Evolutionary conservation across 2,888 invertebrate genomes (phyloP), one percentile per base, ranked within the genome.

Genomic region (Scaptomyza reducta): DNA sequence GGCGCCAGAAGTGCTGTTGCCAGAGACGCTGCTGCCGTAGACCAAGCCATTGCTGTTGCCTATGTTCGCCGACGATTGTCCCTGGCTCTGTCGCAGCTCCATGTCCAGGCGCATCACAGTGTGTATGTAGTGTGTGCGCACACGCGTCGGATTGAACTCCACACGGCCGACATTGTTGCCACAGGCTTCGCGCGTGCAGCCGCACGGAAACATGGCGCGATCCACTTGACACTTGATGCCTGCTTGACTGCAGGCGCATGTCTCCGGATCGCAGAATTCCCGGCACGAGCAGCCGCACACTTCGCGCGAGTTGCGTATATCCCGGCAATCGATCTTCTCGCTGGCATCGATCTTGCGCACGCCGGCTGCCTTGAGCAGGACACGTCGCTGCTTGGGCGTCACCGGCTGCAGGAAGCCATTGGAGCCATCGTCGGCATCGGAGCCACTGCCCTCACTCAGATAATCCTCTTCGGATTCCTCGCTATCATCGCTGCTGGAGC

Each of bases 221-320:
- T 99, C 99, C 57, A 99, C 98, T 93, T 94, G 85, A 35, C 99
- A 99, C 93, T 98, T 98, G 77, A 99, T 99, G 69, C 98, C 98
- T 45, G 97, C 97, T 89, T 96, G 95, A 90, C 97, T 97, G 92
- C 99, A 99, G 14, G 96, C 95, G 91, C 99, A 99, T 22, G 95
- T 97, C 87, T 98, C 98, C 1, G 99, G 99, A 93, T 98, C 97
- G 92, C 99, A 99, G 89, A 96, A 95, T 53, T 96, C 96, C 91
- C 97, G 96, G 90, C 98, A 98, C 47, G 96, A 95, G 91, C 98
- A 98, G 42, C 98, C 98, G 91, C 98, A 98, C 86, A 97, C 96
- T 90, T 99, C 98, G 16, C 98, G 93, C 6, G 98, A 98, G 27
- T 96, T 95, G 71, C 98, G 94, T 80, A 99, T 98, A 77, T 97